These are phyloP conservation scores for Eilema griseolum DNA, from an alignment of 2,888 invertebrate species.

Conservation along the genomic window DNA sequence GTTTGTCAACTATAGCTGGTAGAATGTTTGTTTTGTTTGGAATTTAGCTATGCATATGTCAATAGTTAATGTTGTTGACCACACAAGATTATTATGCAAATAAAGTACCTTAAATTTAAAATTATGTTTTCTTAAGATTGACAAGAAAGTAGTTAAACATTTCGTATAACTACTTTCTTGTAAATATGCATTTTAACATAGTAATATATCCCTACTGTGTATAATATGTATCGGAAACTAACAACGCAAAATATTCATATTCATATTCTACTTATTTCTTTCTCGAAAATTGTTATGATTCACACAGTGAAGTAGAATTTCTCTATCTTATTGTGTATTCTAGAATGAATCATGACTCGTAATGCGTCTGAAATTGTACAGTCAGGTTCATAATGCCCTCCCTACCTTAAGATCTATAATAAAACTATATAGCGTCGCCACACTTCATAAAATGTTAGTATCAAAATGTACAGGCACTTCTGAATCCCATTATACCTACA, in stretches of 20 bases:
- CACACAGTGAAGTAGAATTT: background rate
- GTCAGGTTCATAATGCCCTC: too few relatives aligned
- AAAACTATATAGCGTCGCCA: too few relatives aligned
- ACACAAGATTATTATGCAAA: constrained; percentile 32
- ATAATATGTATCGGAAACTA: background rate
- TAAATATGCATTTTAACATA: background rate
- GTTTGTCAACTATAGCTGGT: constrained; percentile 38
- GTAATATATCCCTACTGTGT: background rate
- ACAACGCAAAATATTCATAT: background rate
- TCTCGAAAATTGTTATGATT: background rate
- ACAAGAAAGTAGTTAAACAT: constrained; percentile 1
- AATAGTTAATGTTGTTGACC: constrained; percentile 33
- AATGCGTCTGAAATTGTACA: background rate
- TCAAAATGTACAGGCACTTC: too few relatives aligned
- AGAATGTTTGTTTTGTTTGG: constrained; percentile 40
- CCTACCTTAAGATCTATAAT: too few relatives aligned
- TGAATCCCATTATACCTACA: too few relatives aligned
- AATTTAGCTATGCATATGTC: constrained; percentile 22
- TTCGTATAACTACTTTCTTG: constrained; percentile 13
- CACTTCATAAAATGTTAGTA: too few relatives aligned
- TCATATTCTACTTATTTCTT: background rate
- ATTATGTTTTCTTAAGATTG: constrained; percentile 7
- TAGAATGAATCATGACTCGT: too few relatives aligned
- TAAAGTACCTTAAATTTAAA: constrained; percentile 26
- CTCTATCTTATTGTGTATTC: background rate